A percentile compares a stretch with the other conserved stretches of the same genome.
These are phyloP conservation scores for Tichodroma muraria DNA, from an alignment of 2,113 vertebrate species.

Conservation along the genomic window DNA sequence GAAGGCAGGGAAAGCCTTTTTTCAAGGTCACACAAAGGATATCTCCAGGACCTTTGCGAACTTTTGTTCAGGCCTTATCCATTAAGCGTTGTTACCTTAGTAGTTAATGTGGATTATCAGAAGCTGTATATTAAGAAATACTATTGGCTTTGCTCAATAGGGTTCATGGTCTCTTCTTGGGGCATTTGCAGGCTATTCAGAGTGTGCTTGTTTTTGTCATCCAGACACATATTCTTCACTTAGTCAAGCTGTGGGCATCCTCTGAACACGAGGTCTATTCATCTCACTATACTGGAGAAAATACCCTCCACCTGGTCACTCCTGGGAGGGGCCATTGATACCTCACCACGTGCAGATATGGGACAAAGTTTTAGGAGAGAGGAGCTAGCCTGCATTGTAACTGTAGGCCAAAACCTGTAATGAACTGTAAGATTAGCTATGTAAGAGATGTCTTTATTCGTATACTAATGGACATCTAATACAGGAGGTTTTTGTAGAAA, in stretches of 20 bases:
- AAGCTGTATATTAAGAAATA: not conserved
- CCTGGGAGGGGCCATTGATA: not conserved
- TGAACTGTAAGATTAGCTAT: not conserved
- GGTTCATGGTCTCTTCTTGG: not conserved
- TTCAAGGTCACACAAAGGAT: not conserved
- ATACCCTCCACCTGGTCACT: not conserved
- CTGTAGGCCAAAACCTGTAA: not conserved
- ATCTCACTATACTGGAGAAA: not conserved
- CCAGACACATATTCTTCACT: not conserved
- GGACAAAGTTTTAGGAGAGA: not conserved
- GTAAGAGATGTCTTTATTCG: not conserved
- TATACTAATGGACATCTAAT: not conserved
- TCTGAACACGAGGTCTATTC: not conserved
- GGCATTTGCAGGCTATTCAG: not conserved
- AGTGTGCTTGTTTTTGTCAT: not conserved
- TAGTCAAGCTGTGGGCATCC: not conserved
- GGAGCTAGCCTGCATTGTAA: not conserved
- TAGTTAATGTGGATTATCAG: not conserved
- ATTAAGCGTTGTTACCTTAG: not conserved
- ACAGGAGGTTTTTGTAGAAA: not conserved
- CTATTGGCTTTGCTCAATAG: not conserved
- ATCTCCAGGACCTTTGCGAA: not conserved
- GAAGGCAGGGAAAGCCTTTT: not conserved
- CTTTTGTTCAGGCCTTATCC: not conserved
- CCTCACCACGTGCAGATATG: not conserved